Evolutionary conservation across 92 coral and sea anemone genomes (phyloP).

Genomic region (Epizoanthus stellaris): DNA sequence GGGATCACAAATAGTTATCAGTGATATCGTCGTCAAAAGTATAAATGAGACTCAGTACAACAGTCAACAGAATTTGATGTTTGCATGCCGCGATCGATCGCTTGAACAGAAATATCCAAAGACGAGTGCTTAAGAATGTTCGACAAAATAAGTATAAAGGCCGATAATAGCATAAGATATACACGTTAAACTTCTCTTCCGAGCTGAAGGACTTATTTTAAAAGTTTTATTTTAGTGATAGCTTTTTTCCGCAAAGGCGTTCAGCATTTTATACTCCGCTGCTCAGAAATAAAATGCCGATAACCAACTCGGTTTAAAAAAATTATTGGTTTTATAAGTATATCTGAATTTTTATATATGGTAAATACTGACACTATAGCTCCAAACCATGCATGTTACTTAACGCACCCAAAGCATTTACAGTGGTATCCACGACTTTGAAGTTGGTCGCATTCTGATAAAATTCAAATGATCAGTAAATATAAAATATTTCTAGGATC

Average conservation of each 20-base stretch:
- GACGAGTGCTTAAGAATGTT: slow-evolving; percentile 37
- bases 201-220: background rate
- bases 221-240: background rate
- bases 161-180: background rate
- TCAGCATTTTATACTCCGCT: too few relatives aligned
- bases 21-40: slow-evolving; percentile 5
- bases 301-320: too few relatives aligned
- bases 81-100: slow-evolving; percentile 27
- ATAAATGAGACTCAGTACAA: background rate
- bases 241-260: too few relatives aligned
- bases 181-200: background rate
- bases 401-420: too few relatives aligned
- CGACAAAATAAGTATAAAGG: background rate
- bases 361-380: too few relatives aligned
- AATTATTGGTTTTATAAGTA: too few relatives aligned
- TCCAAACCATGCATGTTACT: too few relatives aligned
- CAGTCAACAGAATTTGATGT: background rate
- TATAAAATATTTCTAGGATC: background rate
- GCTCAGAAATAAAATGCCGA: too few relatives aligned
- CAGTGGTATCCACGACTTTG: background rate
- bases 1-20: background rate
- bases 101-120: slow-evolving; percentile 1
- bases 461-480: slow-evolving; percentile 24
- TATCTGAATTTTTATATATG: too few relatives aligned
- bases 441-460: background rate